Percentiles rank a stretch among this genome's conserved stretches.
phyloP scores from a whole-genome alignment of 2,888 invertebrate genomes.

The Himalopsyche tibetana region DNA sequence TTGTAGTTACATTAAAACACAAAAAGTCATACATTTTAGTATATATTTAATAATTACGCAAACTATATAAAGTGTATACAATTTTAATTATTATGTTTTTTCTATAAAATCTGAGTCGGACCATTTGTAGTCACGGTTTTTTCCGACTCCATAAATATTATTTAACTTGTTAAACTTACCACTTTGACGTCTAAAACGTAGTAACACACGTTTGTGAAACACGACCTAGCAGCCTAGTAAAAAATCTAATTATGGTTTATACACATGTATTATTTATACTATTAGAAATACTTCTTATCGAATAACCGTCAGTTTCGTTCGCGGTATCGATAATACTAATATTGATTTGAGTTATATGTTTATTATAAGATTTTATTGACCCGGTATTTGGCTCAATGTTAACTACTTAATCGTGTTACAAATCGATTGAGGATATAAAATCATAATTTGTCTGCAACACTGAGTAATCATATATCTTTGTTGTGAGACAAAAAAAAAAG shows the following conservation, averaged over 20 bases:
- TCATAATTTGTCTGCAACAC: background rate
- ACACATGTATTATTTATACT: slow-evolving; percentile 1
- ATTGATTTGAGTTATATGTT: slow-evolving; percentile 17
- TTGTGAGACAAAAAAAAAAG: background rate
- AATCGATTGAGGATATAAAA: slow-evolving; percentile 12
- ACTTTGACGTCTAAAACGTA: too few relatives aligned
- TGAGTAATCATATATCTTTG: slow-evolving; percentile 19
- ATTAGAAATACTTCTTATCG: background rate
- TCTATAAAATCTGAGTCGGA: too few relatives aligned
- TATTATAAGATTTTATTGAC: slow-evolving; percentile 14
- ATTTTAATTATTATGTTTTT: too few relatives aligned
- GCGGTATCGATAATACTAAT: slow-evolving; percentile 5
- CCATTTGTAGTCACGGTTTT: too few relatives aligned
- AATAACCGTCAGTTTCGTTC: slow-evolving; percentile 13
- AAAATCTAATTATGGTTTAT: background rate
- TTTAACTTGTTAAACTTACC: too few relatives aligned
- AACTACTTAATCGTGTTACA: slow-evolving; percentile 9
- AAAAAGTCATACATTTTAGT: too few relatives aligned
- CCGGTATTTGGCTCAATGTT: slow-evolving; percentile 24
- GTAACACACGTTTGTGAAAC: too few relatives aligned
- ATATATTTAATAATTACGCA: too few relatives aligned
- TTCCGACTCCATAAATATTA: too few relatives aligned
- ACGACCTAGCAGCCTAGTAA: background rate
- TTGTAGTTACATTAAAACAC: too few relatives aligned
- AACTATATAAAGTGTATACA: too few relatives aligned